These are phyloP conservation scores for Hymenochirus boettgeri DNA, from an alignment of 2,113 vertebrate genomes.

Conservation along the genomic window DNA sequence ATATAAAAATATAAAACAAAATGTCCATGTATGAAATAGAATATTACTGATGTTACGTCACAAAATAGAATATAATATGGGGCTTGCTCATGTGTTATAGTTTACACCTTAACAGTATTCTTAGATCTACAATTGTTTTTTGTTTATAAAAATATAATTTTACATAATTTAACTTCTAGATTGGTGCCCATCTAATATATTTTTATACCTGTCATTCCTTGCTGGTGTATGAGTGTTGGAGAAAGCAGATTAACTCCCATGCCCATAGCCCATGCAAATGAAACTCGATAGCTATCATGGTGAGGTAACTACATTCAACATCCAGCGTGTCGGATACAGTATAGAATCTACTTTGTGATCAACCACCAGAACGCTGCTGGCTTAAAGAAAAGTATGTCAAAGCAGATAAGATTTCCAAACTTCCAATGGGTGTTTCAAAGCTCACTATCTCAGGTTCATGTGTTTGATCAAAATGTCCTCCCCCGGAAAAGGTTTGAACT, in stretches of 20 bases:
- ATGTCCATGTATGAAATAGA: too few species aligned
- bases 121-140: too few species aligned
- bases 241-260: slow-evolving; percentile 26
- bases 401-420: slow-evolving; percentile 32
- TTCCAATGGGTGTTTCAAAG: slow-evolving; percentile 28
- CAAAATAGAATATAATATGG: too few species aligned
- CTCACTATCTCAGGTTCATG: slow-evolving; percentile 17
- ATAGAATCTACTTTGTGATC: slow-evolving; percentile 25
- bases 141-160: too few species aligned
- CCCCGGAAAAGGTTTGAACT: slow-evolving; percentile 18
- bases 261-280: slow-evolving; percentile 27
- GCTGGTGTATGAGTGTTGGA: slow-evolving; percentile 21
- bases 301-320: slow-evolving; percentile 12
- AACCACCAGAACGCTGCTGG: slow-evolving; percentile 10
- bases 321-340: slow-evolving; percentile 25
- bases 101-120: too few species aligned
- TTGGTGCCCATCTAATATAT: too few species aligned
- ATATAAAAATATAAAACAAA: too few species aligned
- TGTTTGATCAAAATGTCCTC: slow-evolving; percentile 21
- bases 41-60: too few species aligned
- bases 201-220: slow-evolving; percentile 25
- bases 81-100: too few species aligned
- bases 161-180: too few species aligned
- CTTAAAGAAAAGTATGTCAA: slow-evolving; percentile 26
- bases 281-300: slow-evolving; percentile 24